Evolutionary conservation across 30 jellyfish, hydroid and myxozoan genomes (phyloP), one percentile per base, ranked within the genome.

Genomic region (Rhopilema esculentum): DNA sequence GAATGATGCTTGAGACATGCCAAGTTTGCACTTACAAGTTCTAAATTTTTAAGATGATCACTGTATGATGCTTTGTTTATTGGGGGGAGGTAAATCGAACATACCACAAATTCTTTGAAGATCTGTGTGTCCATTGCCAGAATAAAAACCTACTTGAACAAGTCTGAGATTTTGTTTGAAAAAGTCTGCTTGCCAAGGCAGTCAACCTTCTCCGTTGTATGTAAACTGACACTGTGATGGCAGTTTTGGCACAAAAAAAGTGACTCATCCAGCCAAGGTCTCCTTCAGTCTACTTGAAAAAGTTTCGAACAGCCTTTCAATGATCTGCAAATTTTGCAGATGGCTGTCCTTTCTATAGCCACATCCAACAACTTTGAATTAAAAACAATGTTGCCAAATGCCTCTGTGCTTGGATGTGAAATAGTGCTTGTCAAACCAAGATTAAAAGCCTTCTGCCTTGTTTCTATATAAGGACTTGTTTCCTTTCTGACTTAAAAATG

Each of bases 61-160:
- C 24, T 64, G 24, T 64, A 64, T 64, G 74, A 64, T 20, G 24
- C 74, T 20, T 64, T 64, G 74, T 64, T 64, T 64, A 82, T 48
- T 27, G 91, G 91, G n/a, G 24, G 81, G 84, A 7, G 91, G 91
- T 22, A 82, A 19, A 69, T 68, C 80, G 85, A 82, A 30, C 53
- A 65, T 51, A 17, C 80, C 50, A 28, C 61, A 69, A 18, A 82
- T 22, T 19, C 63, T 82, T 67, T 82, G 77, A 40, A 82, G 61
- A n/a, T 74, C 63, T 26, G 73, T 49, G 80, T 26, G 82, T 15
- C 91, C 91, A 72, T 72, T 72, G 28, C 84, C 84, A 72, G 84
- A 29, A 17, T 19, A 19, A 29, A 72, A 9, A 7, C 84, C 84
- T 19, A 28, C 68, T 31, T 72, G 84, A 21, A 29, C 50, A 24